Percentiles rank a stretch among this genome's conserved stretches.
Evolutionary conservation across 2,113 vertebrate species (phyloP).

Genomic region (Pithys albifrons): DNA sequence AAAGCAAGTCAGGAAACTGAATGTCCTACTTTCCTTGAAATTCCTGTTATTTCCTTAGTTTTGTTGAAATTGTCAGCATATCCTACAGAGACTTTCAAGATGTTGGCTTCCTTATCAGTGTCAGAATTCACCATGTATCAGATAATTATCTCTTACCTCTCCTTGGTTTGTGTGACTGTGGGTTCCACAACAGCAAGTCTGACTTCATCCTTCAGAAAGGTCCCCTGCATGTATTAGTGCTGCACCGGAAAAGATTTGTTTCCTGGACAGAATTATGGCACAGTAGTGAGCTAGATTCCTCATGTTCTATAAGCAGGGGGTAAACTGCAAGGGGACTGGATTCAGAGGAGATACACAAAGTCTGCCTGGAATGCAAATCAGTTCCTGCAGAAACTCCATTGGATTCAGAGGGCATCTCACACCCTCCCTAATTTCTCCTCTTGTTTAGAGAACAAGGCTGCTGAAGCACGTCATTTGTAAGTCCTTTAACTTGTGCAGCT

Average conservation of each 20-base stretch:
- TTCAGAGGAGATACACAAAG: neutral
- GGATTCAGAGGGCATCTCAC: neutral
- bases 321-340: neutral
- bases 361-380: neutral
- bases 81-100: neutral
- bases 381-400: neutral
- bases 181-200: neutral
- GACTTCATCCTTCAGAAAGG: neutral
- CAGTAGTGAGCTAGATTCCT: neutral
- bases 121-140: neutral
- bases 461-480: neutral
- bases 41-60: neutral
- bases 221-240: neutral
- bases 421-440: neutral
- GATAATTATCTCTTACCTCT: neutral
- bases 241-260: neutral
- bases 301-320: accelerated
- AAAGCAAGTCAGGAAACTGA: neutral
- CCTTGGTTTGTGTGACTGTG: accelerated
- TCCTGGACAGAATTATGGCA: neutral
- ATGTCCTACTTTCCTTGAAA: neutral
- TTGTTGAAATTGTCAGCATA: neutral
- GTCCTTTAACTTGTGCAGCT: neutral
- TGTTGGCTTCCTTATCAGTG: neutral
- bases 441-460: neutral